Percentiles rank a stretch among this genome's conserved stretches.
Conservation (phyloP, 2,797 vertebrate species). For the Microctenopoma stevenorrisi region DNA sequence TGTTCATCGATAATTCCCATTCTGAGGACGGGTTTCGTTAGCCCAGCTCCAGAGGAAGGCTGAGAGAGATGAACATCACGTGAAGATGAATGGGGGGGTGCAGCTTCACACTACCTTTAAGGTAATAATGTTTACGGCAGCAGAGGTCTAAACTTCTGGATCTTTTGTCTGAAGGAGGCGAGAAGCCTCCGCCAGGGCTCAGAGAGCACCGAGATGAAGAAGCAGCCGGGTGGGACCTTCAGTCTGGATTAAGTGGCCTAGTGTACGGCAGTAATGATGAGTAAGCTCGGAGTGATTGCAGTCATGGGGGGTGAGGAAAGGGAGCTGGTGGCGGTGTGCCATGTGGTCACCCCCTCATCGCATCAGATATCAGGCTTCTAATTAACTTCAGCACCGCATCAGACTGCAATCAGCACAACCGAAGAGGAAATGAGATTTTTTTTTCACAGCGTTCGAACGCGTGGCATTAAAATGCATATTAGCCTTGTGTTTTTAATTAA, state of each 20-base stretch:
- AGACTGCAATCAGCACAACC: conserved; percentile 77
- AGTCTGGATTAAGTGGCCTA: conserved; percentile 28
- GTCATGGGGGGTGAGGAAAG: conserved; percentile 22
- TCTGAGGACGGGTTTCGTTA: conserved; percentile 15
- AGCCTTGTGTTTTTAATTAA: conserved; percentile 81
- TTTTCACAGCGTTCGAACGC: conserved; percentile 53
- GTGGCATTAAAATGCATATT: conserved; percentile 78
- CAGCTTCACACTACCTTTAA: conserved; percentile 23
- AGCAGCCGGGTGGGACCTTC: conserved; percentile 27
- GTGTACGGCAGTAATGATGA: conserved; percentile 46
- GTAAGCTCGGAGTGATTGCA: conserved; percentile 53
- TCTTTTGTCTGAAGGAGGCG: conserved; percentile 37
- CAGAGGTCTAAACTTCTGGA: conserved; percentile 22
- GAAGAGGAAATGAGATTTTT: conserved; percentile 77
- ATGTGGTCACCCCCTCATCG: conserved; percentile 68
- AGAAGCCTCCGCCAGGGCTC: conserved; percentile 21
- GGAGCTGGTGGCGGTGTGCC: conserved; percentile 35
- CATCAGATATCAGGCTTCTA: conserved; percentile 77
- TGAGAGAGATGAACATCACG: conserved; percentile 40
- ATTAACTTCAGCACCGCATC: conserved; percentile 79
- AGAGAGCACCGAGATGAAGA: conserved; percentile 22
- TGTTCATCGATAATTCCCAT: neutral
- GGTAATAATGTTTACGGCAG: conserved; percentile 6
- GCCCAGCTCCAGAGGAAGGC: neutral
- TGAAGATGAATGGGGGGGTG: conserved; percentile 67